Evolutionary conservation across 2,113 vertebrate genomes (phyloP).

Genomic region (Passerina amoena): DNA sequence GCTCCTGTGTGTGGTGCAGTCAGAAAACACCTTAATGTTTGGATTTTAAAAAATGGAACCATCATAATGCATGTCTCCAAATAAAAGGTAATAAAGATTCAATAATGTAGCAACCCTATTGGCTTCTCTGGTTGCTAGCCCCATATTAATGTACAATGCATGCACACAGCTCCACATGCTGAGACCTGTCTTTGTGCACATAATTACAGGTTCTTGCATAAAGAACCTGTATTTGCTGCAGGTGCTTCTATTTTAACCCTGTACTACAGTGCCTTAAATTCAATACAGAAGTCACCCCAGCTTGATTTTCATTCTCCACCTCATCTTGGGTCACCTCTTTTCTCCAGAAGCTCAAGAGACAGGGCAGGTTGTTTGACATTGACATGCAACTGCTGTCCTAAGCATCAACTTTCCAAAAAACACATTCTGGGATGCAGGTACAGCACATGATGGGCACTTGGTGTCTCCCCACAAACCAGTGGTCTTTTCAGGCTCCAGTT

Average conservation of each 20-base stretch:
- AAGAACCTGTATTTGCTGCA: not conserved
- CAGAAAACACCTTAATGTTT: not conserved
- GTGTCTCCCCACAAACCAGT: not conserved
- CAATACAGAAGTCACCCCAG: not conserved
- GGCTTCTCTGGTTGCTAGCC: not conserved
- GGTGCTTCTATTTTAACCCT: constrained; percentile 1
- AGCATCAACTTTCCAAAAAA: not conserved
- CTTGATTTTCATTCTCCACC: not conserved
- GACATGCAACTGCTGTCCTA: not conserved
- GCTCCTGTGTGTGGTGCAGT: not conserved
- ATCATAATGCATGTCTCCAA: not conserved
- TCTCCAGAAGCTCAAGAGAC: not conserved
- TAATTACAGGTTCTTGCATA: not conserved
- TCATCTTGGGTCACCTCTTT: not conserved
- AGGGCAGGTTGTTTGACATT: not conserved
- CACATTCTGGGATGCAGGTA: not conserved
- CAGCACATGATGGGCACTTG: accelerated
- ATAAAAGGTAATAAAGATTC: not conserved
- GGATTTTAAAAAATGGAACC: not conserved
- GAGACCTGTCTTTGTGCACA: not conserved
- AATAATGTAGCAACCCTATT: not conserved
- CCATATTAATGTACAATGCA: not conserved
- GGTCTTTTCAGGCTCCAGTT: not conserved
- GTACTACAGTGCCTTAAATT: not conserved
- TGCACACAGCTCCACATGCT: not conserved